Conservation (phyloP, 1,140 invertebrate genomes). For the Cylas formicarius region DNA sequence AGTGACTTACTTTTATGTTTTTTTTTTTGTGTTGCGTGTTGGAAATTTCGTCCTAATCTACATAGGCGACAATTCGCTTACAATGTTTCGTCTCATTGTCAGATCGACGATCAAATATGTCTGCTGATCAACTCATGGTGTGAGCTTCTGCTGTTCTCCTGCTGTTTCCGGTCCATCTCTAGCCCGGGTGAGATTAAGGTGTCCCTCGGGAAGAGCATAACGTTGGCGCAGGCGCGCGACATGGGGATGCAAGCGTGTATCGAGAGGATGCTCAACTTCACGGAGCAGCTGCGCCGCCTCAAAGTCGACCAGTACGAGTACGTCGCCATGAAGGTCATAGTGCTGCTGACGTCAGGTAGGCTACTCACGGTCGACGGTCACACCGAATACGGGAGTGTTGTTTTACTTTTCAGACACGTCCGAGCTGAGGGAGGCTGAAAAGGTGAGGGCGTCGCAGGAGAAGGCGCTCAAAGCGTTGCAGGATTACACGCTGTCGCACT, state of each 20-base stretch:
- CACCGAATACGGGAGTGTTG: slow-evolving; percentile 5
- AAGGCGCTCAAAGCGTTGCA: slow-evolving; percentile 88
- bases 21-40: too few relatives aligned
- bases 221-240: slow-evolving; percentile 45
- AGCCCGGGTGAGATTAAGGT: slow-evolving; percentile 76
- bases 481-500: slow-evolving; percentile 85
- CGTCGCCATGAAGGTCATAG: slow-evolving; percentile 92
- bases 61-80: not conserved
- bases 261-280: slow-evolving; percentile 89
- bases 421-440: slow-evolving; percentile 83
- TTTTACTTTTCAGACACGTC: slow-evolving; percentile 62
- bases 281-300: slow-evolving; percentile 81
- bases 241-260: slow-evolving; percentile 67
- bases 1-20: not conserved
- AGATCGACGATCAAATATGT: slow-evolving; percentile 95
- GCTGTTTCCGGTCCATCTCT: slow-evolving; percentile 81
- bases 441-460: slow-evolving; percentile 87
- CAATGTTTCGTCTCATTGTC: slow-evolving; percentile 21
- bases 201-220: slow-evolving; percentile 41
- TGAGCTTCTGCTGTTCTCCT: slow-evolving; percentile 87
- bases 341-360: slow-evolving; percentile 85
- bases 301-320: slow-evolving; percentile 95
- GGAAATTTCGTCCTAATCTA: not conserved
- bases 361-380: not conserved
- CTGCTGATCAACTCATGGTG: slow-evolving; percentile 97